Percentiles rank a stretch among this genome's conserved stretches.
Conservation (phyloP, 2,113 vertebrate species). For the Leucopsar rothschildi region DNA sequence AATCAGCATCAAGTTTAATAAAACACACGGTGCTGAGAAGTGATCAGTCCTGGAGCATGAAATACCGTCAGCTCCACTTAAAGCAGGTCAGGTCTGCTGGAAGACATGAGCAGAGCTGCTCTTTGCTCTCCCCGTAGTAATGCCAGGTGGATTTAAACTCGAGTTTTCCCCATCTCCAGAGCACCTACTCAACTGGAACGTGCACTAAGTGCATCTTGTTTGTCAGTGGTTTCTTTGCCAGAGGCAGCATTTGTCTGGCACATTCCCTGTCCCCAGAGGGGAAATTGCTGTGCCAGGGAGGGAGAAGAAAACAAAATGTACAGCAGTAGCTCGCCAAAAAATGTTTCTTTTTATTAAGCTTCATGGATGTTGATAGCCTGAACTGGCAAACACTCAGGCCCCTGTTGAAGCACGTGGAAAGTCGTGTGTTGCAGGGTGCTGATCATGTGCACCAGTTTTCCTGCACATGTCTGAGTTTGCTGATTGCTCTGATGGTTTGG, state of each 20-base stretch:
- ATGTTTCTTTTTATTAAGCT: conserved; percentile 57
- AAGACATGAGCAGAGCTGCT: not conserved
- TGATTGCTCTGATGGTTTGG: not conserved
- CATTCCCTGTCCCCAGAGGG: conserved; percentile 53
- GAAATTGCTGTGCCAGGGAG: conserved; percentile 52
- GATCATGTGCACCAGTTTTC: not conserved
- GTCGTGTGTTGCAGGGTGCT: not conserved
- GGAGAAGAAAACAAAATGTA: conserved; percentile 58
- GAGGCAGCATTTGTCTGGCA: conserved; percentile 65
- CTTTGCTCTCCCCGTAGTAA: not conserved
- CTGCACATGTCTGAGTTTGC: not conserved
- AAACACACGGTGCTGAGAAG: not conserved
- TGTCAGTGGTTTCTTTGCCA: conserved; percentile 51
- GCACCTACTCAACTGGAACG: conserved; percentile 51
- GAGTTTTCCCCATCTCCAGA: not conserved
- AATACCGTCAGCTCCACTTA: not conserved
- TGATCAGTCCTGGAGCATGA: not conserved
- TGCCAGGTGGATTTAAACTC: not conserved
- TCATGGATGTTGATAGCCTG: conserved; percentile 39
- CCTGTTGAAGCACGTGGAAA: not conserved
- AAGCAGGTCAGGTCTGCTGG: not conserved
- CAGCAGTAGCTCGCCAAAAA: conserved; percentile 36
- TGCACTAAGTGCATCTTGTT: conserved; percentile 37
- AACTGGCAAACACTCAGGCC: not conserved
- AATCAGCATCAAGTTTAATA: conserved; percentile 40